Evolutionary conservation across 2,113 vertebrate genomes (phyloP).

Genomic region (Hippocampus zosterae): DNA sequence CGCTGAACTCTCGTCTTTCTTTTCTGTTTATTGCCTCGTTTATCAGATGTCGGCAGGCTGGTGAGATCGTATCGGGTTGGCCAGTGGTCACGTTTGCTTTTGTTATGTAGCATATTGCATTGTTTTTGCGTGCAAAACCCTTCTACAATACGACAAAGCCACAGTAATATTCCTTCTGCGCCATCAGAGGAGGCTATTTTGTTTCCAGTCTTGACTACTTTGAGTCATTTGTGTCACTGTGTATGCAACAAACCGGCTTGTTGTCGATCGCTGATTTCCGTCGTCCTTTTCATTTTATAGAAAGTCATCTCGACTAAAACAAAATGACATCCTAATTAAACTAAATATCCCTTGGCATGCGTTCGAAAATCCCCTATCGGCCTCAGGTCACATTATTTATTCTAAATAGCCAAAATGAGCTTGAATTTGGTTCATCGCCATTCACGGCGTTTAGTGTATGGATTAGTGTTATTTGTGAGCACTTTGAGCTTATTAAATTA

Average conservation of each 20-base stretch:
- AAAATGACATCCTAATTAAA: too few relatives aligned
- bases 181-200: not conserved
- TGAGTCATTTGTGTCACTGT: not conserved
- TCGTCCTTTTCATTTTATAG: too few relatives aligned
- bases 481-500: conserved; percentile 2
- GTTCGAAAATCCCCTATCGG: not conserved
- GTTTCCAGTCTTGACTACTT: not conserved
- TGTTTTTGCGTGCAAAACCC: not conserved
- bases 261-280: too few relatives aligned
- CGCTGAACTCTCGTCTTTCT: not conserved
- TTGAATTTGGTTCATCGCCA: not conserved
- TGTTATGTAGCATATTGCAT: not conserved
- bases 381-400: not conserved
- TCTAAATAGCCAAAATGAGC: not conserved
- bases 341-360: not conserved
- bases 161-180: too few relatives aligned
- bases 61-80: not conserved
- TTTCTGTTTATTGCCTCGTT: not conserved
- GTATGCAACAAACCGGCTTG: not conserved
- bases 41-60: not conserved
- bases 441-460: not conserved
- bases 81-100: not conserved
- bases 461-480: conserved; percentile 4
- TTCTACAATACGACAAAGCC: too few relatives aligned
- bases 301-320: too few relatives aligned